phyloP scores from a whole-genome alignment of 2,113 vertebrate genomes.

The Notechis scutatus region DNA sequence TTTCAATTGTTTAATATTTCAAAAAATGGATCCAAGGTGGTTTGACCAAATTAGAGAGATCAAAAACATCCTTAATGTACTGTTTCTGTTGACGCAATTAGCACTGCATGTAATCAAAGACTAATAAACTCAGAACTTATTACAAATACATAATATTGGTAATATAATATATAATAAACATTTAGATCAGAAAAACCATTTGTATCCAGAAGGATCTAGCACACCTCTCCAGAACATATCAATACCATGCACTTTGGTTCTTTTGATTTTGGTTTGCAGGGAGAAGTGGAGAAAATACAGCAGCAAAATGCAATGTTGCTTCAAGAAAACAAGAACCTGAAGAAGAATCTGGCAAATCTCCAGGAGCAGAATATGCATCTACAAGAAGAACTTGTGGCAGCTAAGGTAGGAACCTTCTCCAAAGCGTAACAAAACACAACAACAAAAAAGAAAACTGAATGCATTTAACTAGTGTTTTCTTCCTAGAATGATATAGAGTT shows the following conservation, averaged over 20 bases:
- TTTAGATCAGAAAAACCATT: not conserved
- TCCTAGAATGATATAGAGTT: not conserved
- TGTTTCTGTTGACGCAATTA: not conserved
- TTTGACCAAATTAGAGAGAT: not conserved
- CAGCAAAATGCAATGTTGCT: slow-evolving; percentile 53
- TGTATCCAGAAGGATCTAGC: not conserved
- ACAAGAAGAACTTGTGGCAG: slow-evolving; percentile 48
- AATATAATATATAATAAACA: not conserved
- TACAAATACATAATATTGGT: not conserved
- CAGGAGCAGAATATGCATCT: slow-evolving; percentile 42
- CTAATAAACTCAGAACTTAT: not conserved
- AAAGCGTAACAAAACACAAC: not conserved
- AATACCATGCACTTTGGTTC: not conserved
- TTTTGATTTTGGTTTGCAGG: slow-evolving; percentile 38
- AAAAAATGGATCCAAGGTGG: not conserved
- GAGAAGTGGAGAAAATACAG: slow-evolving; percentile 64
- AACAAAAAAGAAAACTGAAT: not conserved
- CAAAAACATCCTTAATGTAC: not conserved
- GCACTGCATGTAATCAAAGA: not conserved
- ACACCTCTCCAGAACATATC: not conserved
- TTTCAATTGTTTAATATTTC: not conserved
- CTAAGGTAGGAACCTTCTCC: slow-evolving; percentile 43
- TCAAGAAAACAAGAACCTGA: slow-evolving; percentile 62
- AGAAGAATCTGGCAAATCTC: slow-evolving; percentile 45
- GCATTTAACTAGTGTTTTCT: not conserved